A percentile compares a stretch with the other conserved stretches of the same genome.
Conservation (phyloP, 2,797 vertebrate species). For the Tokudaia tokunoshimensis region DNA sequence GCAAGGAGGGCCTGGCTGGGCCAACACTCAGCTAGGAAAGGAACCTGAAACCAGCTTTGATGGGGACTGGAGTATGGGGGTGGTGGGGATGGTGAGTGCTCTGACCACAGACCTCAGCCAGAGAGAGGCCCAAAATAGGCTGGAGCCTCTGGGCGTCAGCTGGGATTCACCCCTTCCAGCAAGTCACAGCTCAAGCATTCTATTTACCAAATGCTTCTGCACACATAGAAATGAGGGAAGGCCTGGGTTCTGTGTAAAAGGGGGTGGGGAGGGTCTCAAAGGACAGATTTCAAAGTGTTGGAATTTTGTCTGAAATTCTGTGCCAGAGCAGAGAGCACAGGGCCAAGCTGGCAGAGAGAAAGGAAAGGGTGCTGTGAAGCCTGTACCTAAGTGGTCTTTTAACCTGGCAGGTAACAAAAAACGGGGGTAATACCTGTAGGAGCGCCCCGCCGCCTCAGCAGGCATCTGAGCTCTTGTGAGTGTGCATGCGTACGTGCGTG, state of each 20-base stretch:
- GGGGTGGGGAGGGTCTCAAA: neutral
- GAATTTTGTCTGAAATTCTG: slow-evolving; percentile 57
- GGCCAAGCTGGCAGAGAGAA: slow-evolving; percentile 42
- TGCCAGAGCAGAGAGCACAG: neutral
- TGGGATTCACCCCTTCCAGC: slow-evolving; percentile 77
- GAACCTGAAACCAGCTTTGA: neutral
- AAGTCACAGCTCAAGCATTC: slow-evolving; percentile 77
- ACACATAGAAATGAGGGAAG: slow-evolving; percentile 66
- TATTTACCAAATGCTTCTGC: slow-evolving; percentile 77
- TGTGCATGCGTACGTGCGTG: neutral
- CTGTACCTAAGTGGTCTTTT: neutral
- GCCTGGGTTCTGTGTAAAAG: neutral
- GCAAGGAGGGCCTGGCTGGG: neutral
- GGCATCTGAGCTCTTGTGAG: neutral
- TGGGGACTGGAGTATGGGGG: neutral
- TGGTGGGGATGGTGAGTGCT: neutral
- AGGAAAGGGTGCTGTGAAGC: neutral
- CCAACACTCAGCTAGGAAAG: slow-evolving; percentile 5
- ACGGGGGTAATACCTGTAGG: neutral
- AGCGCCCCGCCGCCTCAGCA: neutral
- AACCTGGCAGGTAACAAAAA: slow-evolving; percentile 60
- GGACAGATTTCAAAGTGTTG: slow-evolving; percentile 24
- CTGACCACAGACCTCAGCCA: slow-evolving; percentile 68
- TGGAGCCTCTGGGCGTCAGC: slow-evolving; percentile 70
- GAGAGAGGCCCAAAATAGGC: slow-evolving; percentile 73